Base-by-base conservation (phyloP, 2,888 invertebrate genomes). In the Chaetoderma sp. region DNA sequence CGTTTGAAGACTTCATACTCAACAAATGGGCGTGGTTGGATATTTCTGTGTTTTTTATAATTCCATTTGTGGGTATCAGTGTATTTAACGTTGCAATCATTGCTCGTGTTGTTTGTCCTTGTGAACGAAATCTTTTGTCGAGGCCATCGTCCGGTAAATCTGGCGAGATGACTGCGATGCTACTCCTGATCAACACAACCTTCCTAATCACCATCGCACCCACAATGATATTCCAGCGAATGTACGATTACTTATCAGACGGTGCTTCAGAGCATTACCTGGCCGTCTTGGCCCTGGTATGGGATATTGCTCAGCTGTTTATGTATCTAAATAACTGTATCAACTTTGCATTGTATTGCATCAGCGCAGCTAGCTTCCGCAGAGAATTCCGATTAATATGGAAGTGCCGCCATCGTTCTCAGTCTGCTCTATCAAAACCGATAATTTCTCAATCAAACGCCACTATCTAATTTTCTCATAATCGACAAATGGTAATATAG, bases 331-430 rank as follows among this genome's bases (percentile, higher is more conserved):
- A 52, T 21, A 32, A 52, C 32, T 28, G 32, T 10, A 21, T 23
- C 30, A 52, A 52, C 52, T 52, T 52, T n/a, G 28, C 28, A n/a
- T 33, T 52, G 21, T 52, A 52, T 21, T 52, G 52, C 32, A 28
- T 52, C 13, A 28, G 52, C 16, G 52, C 52, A 8, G 32, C 28
- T n/a, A 28, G 32, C 8, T 52, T 52, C n/a, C 52, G 52, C 16
- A 28, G 32, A 21, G 52, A 28, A 10, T 33, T 52, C 13, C 2
- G n/a, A n/a, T n/a, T n/a, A n/a, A n/a, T n/a, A n/a, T n/a, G n/a
- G n/a, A n/a, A n/a, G n/a, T n/a, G n/a, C n/a, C n/a, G n/a, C n/a
- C n/a, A n/a, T n/a, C n/a, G n/a, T n/a, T n/a, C n/a, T n/a, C n/a
- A n/a, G n/a, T n/a, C n/a, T n/a, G n/a, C n/a, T n/a, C n/a, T n/a